Base-by-base conservation (phyloP, 1,140 invertebrate species). In the Drosophila watanabei region DNA sequence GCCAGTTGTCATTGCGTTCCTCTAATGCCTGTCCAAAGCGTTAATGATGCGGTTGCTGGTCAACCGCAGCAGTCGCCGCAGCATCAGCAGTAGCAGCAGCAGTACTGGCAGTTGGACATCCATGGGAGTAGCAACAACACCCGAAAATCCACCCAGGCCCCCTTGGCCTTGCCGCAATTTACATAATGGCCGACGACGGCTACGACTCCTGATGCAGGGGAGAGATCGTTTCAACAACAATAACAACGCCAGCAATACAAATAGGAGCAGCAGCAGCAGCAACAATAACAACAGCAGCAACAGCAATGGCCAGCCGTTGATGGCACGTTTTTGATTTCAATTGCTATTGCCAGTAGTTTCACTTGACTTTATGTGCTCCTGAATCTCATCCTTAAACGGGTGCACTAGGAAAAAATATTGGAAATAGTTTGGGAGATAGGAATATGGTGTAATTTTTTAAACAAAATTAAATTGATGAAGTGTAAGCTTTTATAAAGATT, bases 261-360 rank as follows among this genome's bases (percentile, higher is more conserved):
- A 62, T 56, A 56, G 52, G 33, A 37, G 33, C 43, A 72, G 18
- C 52, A 56, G 33, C 18, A 56, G 8, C 52, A 56, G 24, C 24
- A 24, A 3, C 24, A 24, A 24, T 2, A 24, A 18, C 62, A 64
- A 45, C 16, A 43, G 5, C 68, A 54, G 33, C 52, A 54, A n/a
- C 52, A 45, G 39, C 63, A 66, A 66, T 37, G 70, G 62, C 43
- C 52, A 60, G 49, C 59, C 69, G 62, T 86, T 87, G 80, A 87
- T 87, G 83, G 76, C 83, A 87, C 85, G 80, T 83, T 87, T 87
- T 89, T 84, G 85, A 89, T 88, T 87, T 88, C 80, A 88, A 89
- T 88, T 71, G 80, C 61, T 61, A 57, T 68, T 69, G 68, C 61
- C 51, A 57, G 60, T 66, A 76, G 66, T 79, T 79, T 79, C 76